These are phyloP conservation scores for Oncorhynchus kisutch DNA, from an alignment of 2,113 vertebrate species.

Conservation along the genomic window DNA sequence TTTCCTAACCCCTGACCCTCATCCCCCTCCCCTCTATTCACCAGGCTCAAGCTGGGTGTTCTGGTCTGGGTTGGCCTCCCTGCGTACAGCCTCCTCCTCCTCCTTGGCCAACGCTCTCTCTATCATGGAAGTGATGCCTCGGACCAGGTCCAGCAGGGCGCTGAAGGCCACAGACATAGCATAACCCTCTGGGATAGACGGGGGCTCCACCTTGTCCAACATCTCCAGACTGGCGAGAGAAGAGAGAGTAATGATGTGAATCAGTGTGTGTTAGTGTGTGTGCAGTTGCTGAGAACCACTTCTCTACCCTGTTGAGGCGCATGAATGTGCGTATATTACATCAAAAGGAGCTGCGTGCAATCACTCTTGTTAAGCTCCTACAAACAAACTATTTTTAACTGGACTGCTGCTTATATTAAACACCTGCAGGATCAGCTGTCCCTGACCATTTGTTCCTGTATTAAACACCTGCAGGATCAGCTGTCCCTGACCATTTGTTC, in stretches of 20 bases:
- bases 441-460: too few species aligned
- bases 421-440: too few species aligned
- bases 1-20: background rate
- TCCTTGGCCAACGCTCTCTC: conserved; percentile 84
- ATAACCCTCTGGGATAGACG: conserved; percentile 97
- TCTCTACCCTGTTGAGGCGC: too few species aligned
- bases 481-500: too few species aligned
- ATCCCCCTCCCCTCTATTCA: conserved; percentile 54
- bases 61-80: conserved; percentile 67
- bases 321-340: too few species aligned
- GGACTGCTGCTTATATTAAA: too few species aligned
- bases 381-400: too few species aligned
- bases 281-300: too few species aligned
- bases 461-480: too few species aligned
- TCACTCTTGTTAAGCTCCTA: too few species aligned
- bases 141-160: conserved; percentile 92
- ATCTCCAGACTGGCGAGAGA: conserved; percentile 86
- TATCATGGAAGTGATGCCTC: conserved; percentile 95
- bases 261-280: background rate
- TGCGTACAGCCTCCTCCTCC: conserved; percentile 66
- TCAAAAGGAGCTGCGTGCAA: too few species aligned
- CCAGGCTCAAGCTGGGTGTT: conserved; percentile 79
- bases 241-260: background rate
- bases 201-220: conserved; percentile 98
- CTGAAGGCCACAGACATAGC: conserved; percentile 98